Conservation (phyloP, 2,797 vertebrate species). For the Nyctibius grandis region DNA sequence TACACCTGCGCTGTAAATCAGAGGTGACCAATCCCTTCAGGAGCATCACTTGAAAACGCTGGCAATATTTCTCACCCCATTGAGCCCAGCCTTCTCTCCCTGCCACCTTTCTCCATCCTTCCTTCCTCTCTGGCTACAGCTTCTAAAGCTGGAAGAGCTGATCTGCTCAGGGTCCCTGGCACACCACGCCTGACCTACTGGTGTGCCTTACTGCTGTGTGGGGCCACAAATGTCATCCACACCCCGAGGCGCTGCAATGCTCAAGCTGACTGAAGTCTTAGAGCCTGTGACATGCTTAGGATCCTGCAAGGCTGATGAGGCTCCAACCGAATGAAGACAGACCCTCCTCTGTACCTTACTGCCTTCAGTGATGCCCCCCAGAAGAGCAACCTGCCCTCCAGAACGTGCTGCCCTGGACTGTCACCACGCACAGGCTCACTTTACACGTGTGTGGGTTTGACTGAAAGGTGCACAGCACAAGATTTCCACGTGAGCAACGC, state of each 20-base stretch:
- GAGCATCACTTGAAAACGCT: neutral
- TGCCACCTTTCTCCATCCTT: neutral
- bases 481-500: no score
- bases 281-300: neutral
- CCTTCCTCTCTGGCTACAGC: neutral
- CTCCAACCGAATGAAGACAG: neutral
- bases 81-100: neutral
- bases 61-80: neutral
- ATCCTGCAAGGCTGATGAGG: no score
- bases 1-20: neutral
- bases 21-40: neutral
- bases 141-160: neutral
- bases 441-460: neutral
- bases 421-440: neutral
- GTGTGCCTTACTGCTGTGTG: neutral
- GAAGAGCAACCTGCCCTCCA: neutral
- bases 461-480: neutral
- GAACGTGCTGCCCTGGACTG: neutral
- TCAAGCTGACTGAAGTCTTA: neutral
- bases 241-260: neutral
- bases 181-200: accelerated
- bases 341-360: neutral
- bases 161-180: no score
- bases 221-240: neutral
- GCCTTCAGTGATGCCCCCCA: neutral